Evolutionary conservation across 2,113 vertebrate genomes (phyloP).

Genomic region (Spea multiplicata): DNA sequence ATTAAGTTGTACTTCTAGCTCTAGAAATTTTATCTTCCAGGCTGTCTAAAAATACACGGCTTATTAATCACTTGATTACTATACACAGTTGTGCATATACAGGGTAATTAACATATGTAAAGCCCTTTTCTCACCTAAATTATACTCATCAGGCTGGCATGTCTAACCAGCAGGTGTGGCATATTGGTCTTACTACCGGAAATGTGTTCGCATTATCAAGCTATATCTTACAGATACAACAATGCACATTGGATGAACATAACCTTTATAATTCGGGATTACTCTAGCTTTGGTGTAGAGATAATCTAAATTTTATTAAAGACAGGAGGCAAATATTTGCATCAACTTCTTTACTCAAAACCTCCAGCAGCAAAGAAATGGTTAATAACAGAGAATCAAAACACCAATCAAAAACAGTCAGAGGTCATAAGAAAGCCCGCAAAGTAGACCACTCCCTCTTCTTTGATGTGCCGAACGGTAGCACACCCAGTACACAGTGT

Average conservation of each 20-base stretch:
- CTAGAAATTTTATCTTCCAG: not conserved
- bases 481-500: no score
- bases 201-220: not conserved
- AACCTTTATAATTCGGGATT: not conserved
- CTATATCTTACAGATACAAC: not conserved
- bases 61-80: slow-evolving; percentile 1
- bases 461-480: no score
- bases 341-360: no score
- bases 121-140: not conserved
- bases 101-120: not conserved
- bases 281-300: no score
- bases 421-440: no score
- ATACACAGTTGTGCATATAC: not conserved
- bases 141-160: not conserved
- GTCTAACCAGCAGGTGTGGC: not conserved
- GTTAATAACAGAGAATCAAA: no score
- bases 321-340: no score
- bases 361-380: no score
- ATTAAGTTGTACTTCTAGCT: not conserved
- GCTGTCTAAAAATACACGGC: not conserved
- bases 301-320: no score
- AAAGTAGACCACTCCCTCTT: no score
- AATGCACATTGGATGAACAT: not conserved
- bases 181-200: not conserved
- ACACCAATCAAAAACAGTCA: no score